A percentile compares a stretch with the other conserved stretches of the same genome.
Conservation (phyloP, 2,113 vertebrate genomes). For the Mobula hypostoma region DNA sequence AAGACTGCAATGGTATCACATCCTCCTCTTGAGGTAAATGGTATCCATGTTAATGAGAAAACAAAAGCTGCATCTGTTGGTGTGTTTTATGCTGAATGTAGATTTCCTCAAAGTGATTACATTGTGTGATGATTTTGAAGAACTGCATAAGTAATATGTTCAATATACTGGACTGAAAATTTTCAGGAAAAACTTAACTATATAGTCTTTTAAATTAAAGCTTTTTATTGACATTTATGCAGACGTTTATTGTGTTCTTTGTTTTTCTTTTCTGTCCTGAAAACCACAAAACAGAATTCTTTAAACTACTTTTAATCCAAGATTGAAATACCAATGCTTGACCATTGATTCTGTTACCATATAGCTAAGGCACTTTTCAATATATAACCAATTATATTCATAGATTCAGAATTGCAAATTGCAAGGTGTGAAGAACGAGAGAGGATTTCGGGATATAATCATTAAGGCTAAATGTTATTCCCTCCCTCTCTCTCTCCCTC, state of each 20-base stretch:
- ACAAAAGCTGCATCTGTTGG: neutral
- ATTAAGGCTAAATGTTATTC: neutral
- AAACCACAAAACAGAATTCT: neutral
- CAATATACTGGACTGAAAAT: neutral
- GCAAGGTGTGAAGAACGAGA: neutral
- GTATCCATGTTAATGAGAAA: neutral
- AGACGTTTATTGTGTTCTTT: neutral
- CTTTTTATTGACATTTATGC: neutral
- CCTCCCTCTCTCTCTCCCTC: neutral
- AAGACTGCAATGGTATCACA: neutral
- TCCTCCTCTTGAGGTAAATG: neutral
- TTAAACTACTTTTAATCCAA: neutral
- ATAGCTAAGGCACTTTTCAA: neutral
- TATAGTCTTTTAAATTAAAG: too few species aligned
- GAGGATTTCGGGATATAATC: neutral
- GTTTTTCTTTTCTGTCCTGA: neutral
- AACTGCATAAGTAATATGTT: neutral
- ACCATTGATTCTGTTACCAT: neutral
- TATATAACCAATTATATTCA: neutral
- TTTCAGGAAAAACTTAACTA: neutral
- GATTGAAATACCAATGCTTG: neutral
- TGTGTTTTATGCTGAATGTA: neutral
- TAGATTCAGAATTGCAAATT: neutral
- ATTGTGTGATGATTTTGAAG: neutral
- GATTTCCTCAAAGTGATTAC: neutral